Evolutionary conservation across 2,113 vertebrate species (phyloP).

Genomic region (Arizona elegans): DNA sequence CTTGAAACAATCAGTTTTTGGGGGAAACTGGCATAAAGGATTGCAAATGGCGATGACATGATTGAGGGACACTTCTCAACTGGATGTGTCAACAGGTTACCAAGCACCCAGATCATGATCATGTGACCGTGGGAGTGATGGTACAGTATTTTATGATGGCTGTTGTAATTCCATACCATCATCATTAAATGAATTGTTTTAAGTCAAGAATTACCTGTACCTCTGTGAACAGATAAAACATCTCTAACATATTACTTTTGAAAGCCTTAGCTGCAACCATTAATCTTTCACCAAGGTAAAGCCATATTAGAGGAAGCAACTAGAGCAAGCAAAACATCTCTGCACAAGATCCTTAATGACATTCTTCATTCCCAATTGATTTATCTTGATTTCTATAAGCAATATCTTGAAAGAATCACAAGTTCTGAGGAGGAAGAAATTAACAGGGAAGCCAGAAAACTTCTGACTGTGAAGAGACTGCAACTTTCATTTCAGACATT

Average conservation of each 20-base stretch:
- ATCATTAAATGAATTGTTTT: background rate
- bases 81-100: background rate
- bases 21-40: background rate
- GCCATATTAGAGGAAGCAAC: background rate
- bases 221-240: background rate
- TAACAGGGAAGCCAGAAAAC: background rate
- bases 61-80: background rate
- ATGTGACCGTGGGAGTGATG: background rate
- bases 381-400: background rate
- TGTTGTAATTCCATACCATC: background rate
- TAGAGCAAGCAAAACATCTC: background rate
- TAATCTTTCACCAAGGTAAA: background rate
- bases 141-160: background rate
- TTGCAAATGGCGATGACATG: background rate
- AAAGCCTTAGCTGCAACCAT: background rate
- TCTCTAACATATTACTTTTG: background rate
- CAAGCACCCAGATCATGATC: background rate
- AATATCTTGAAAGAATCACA: background rate
- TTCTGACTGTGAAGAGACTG: background rate
- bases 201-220: background rate
- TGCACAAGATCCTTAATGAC: background rate
- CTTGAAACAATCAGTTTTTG: background rate
- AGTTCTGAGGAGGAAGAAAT: background rate
- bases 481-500: background rate
- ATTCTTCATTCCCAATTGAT: background rate